Percentiles rank a stretch among this genome's conserved stretches.
Evolutionary conservation across 2,888 invertebrate species (phyloP).

Genomic region (Kuschelorhynchus macadamiae): DNA sequence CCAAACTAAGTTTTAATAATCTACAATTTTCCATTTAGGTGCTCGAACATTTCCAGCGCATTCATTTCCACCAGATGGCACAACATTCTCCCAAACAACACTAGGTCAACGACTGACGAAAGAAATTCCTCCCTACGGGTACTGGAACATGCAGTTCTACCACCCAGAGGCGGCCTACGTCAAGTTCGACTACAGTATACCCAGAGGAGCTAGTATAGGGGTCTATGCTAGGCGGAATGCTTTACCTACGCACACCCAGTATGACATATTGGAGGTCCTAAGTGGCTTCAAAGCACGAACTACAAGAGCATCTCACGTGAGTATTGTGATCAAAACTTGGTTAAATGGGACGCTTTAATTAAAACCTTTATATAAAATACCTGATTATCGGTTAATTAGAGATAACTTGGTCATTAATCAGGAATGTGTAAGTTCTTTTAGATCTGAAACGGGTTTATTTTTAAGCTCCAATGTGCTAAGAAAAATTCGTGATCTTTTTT

Average conservation of each 20-base stretch:
- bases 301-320: slow-evolving; percentile 89
- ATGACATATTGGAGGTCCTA: slow-evolving; percentile 94
- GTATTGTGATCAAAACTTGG: too few relatives aligned
- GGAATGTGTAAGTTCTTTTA: too few relatives aligned
- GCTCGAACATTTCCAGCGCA: slow-evolving; percentile 90
- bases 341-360: too few relatives aligned
- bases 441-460: too few relatives aligned
- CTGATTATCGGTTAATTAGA: too few relatives aligned
- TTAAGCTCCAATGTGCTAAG: too few relatives aligned
- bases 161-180: slow-evolving; percentile 95
- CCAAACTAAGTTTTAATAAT: too few relatives aligned
- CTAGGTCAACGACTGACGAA: slow-evolving; percentile 89
- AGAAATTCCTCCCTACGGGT: slow-evolving; percentile 93
- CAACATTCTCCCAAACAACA: slow-evolving; percentile 91
- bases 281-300: slow-evolving; percentile 91
- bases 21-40: slow-evolving; percentile 72
- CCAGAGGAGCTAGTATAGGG: slow-evolving; percentile 92
- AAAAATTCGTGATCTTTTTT: too few relatives aligned
- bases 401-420: too few relatives aligned
- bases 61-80: slow-evolving; percentile 93
- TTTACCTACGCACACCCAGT: slow-evolving; percentile 95
- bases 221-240: slow-evolving; percentile 95
- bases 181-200: slow-evolving; percentile 94
- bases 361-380: too few relatives aligned
- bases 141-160: slow-evolving; percentile 98